phyloP scores from a whole-genome alignment of 1,140 invertebrate genomes.

The Microplitis mediator region DNA sequence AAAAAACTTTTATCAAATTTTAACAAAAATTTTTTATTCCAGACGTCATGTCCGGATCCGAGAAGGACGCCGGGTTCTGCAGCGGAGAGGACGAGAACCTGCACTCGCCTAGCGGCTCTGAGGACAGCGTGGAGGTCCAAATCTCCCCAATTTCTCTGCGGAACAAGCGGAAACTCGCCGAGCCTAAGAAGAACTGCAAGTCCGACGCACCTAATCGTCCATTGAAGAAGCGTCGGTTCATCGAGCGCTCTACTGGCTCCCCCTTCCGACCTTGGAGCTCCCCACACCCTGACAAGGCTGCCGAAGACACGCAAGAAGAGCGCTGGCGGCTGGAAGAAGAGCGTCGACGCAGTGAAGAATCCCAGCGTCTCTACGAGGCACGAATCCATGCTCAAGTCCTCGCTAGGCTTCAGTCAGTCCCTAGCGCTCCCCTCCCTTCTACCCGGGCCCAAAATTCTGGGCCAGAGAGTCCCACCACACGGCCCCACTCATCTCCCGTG shows the following conservation, averaged over 20 bases:
- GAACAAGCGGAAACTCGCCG: slow-evolving; percentile 72
- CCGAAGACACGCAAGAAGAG: slow-evolving; percentile 10
- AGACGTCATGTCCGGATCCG: slow-evolving; percentile 55
- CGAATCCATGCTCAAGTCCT: slow-evolving; percentile 34
- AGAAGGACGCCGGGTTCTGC: slow-evolving; percentile 74
- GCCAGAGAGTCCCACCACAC: too few relatives aligned
- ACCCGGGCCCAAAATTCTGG: too few relatives aligned
- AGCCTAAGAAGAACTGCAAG: slow-evolving; percentile 66
- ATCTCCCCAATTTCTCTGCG: slow-evolving; percentile 68
- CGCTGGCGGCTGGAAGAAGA: slow-evolving; percentile 29
- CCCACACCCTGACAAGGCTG: too few relatives aligned
- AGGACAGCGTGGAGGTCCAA: slow-evolving; percentile 76
- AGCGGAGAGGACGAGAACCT: slow-evolving; percentile 72
- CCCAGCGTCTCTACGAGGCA: slow-evolving; percentile 30
- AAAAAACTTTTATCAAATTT: too few relatives aligned
- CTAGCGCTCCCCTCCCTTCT: too few relatives aligned
- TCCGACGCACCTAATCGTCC: slow-evolving; percentile 60
- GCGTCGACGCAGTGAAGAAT: slow-evolving; percentile 27
- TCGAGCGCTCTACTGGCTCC: slow-evolving; percentile 29
- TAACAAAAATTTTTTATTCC: slow-evolving; percentile 39
- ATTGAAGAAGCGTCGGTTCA: slow-evolving; percentile 70
- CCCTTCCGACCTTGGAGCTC: slow-evolving; percentile 25
- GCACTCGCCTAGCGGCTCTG: slow-evolving; percentile 71
- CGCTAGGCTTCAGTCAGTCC: slow-evolving; percentile 20
- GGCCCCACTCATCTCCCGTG: too few relatives aligned